Conservation (phyloP, 2,797 vertebrate genomes). For the Linurgus olivaceus region DNA sequence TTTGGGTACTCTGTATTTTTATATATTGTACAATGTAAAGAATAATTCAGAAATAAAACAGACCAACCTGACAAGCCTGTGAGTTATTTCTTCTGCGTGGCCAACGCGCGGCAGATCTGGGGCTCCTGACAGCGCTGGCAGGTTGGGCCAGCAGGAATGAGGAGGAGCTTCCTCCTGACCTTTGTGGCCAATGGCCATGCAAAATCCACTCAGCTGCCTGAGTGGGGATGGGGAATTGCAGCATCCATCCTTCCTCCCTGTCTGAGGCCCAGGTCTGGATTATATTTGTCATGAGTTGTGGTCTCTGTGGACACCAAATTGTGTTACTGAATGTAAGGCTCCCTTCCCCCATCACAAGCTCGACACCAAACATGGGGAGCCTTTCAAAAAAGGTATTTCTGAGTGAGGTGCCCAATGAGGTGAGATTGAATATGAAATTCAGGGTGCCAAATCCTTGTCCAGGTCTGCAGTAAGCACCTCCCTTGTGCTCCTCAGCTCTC, state of each 20-base stretch:
- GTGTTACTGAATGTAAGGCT: neutral
- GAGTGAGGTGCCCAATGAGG: neutral
- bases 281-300: rapidly evolving
- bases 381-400: neutral
- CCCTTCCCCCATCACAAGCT: neutral
- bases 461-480: rapidly evolving
- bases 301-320: neutral
- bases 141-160: rapidly evolving
- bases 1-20: slow-evolving; percentile 94
- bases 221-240: neutral
- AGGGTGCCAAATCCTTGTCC: neutral
- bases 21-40: slow-evolving; percentile 95
- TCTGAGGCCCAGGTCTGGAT: neutral
- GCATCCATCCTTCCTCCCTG: neutral
- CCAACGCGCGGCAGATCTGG: rapidly evolving
- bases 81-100: neutral
- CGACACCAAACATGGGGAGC: neutral
- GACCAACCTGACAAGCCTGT: slow-evolving; percentile 55
- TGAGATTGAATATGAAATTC: neutral
- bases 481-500: neutral
- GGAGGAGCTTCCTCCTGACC: neutral
- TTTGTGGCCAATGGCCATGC: neutral
- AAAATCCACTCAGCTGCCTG: neutral
- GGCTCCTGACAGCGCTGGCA: neutral
- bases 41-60: slow-evolving; percentile 85